phyloP scores from a whole-genome alignment of 2,113 vertebrate genomes.

The Chamaea fasciata region DNA sequence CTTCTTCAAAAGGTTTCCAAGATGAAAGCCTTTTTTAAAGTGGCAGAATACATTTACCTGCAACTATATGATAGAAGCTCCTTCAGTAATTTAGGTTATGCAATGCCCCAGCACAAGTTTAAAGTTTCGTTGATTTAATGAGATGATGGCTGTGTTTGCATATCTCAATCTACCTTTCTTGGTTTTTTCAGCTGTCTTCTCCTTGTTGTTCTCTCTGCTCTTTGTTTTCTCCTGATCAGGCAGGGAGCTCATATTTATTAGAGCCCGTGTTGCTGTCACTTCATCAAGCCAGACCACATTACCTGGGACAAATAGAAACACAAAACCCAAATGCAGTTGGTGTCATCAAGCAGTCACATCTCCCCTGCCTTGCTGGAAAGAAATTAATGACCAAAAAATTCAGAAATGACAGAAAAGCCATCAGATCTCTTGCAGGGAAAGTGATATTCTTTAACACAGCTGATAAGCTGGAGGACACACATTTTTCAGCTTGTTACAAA shows the following conservation, averaged over 20 bases:
- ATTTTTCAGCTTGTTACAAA: not conserved
- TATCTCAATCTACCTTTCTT: constrained; percentile 77
- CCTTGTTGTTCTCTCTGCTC: constrained; percentile 63
- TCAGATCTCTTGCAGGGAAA: not conserved
- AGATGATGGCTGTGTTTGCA: not conserved
- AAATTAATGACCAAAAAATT: not conserved
- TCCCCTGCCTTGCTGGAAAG: not conserved
- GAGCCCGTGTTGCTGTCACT: constrained; percentile 86
- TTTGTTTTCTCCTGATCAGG: constrained; percentile 74
- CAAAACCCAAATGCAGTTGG: not conserved
- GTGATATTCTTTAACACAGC: not conserved
- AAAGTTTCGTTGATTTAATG: not conserved
- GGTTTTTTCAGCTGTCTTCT: constrained; percentile 63
- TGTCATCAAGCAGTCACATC: not conserved
- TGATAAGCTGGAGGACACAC: not conserved
- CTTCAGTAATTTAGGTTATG: constrained; percentile 59
- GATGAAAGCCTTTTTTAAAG: constrained; percentile 70
- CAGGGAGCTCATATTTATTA: constrained; percentile 90
- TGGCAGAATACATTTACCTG: constrained; percentile 69
- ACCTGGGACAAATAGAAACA: constrained; percentile 72
- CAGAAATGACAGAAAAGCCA: not conserved
- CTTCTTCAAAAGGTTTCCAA: constrained; percentile 69
- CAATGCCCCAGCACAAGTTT: constrained; percentile 24
- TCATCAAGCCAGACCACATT: constrained; percentile 99
- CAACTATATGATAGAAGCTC: constrained; percentile 61